These are phyloP conservation scores for Procavia capensis DNA, from an alignment of 2,113 vertebrate species.

Conservation along the genomic window DNA sequence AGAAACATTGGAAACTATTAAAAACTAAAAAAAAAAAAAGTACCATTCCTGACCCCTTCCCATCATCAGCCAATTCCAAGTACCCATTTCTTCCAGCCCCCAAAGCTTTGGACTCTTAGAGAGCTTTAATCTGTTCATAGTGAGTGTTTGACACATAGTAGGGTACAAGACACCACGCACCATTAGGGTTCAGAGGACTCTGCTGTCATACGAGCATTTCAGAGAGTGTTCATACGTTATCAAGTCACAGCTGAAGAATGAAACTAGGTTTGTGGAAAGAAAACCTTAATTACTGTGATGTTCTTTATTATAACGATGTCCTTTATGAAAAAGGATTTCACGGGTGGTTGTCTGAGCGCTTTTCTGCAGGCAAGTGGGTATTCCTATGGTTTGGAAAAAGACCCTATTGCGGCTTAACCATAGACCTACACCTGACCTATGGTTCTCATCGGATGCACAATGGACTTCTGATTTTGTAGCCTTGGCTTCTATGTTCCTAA, in stretches of 20 bases:
- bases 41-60: neutral
- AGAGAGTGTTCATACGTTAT: neutral
- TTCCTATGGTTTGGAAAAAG: neutral
- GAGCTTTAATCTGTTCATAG: neutral
- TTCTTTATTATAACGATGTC: neutral
- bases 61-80: too few species aligned
- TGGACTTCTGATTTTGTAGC: neutral
- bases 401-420: neutral
- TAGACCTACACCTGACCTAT: neutral
- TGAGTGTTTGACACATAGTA: neutral
- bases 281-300: neutral
- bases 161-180: rapidly evolving
- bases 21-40: neutral
- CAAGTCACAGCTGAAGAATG: constrained; percentile 6
- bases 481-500: neutral
- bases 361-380: neutral
- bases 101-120: neutral
- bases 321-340: neutral
- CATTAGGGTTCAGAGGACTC: too few species aligned
- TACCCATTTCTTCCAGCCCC: neutral
- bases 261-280: neutral
- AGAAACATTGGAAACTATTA: neutral
- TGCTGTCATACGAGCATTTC: neutral
- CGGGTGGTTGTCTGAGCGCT: neutral
- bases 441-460: too few species aligned